Evolutionary conservation across 37 sponge, comb jelly and placozoan genomes (phyloP).

Genomic region (Ephydatia muelleri): DNA sequence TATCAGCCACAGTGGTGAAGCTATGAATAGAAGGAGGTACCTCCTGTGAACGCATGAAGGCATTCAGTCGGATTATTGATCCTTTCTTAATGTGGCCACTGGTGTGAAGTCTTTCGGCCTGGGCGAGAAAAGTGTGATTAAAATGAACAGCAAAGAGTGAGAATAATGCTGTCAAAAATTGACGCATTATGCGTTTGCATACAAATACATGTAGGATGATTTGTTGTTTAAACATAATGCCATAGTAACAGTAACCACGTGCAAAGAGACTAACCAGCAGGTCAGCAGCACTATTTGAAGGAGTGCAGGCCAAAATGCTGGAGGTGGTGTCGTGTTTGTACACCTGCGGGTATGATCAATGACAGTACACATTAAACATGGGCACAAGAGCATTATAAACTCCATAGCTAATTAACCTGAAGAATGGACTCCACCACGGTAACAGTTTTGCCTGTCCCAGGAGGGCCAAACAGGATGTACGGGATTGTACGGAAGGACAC

Average conservation of each 20-base stretch:
- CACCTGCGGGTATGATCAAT: neutral
- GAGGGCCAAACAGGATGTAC: conserved; percentile 84
- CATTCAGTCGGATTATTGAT: conserved; percentile 75
- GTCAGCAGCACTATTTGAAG: conserved; percentile 70
- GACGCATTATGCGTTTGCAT: no score
- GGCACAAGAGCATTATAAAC: no score
- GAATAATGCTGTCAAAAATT: neutral
- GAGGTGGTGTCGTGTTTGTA: neutral
- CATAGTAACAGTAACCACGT: no score
- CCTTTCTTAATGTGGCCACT: conserved; percentile 23
- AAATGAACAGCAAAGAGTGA: no score
- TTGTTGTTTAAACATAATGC: neutral
- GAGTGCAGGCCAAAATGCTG: conserved; percentile 49
- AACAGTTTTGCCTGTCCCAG: conserved; percentile 88
- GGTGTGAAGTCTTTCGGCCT: conserved; percentile 49
- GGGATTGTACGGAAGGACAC: conserved; percentile 74
- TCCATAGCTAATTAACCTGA: conserved; percentile 34
- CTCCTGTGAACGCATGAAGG: conserved; percentile 45
- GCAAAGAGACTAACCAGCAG: conserved; percentile 30
- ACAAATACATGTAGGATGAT: no score
- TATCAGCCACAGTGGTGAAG: conserved; percentile 39
- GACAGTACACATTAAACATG: neutral
- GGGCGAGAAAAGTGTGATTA: neutral
- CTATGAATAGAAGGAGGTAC: conserved; percentile 35
- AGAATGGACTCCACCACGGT: conserved; percentile 86